Conservation (phyloP, 92 coral and sea anemone genomes). For the Plumapathes pennacea region DNA sequence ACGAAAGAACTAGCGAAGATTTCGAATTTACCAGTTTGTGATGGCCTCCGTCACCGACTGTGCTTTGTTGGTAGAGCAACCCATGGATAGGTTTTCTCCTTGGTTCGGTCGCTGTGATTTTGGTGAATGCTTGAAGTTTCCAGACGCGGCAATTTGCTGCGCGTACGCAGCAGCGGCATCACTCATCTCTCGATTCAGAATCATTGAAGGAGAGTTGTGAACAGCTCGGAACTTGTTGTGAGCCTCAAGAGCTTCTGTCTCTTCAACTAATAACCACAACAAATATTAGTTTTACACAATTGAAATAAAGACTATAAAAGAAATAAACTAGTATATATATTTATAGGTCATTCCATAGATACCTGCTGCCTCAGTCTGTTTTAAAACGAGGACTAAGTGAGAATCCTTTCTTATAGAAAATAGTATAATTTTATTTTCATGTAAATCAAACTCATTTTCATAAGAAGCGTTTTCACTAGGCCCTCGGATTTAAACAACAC, state of each 20-base stretch:
- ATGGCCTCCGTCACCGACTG: conserved; percentile 21
- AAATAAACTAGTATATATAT: too few species aligned
- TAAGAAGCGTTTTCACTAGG: too few species aligned
- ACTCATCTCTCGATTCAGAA: conserved; percentile 62
- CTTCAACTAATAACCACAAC: too few species aligned
- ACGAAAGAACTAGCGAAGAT: background rate
- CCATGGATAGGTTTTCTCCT: conserved; percentile 86
- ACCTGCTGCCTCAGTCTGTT: too few species aligned
- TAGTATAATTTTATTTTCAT: too few species aligned
- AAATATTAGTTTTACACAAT: too few species aligned
- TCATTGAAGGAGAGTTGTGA: conserved; percentile 71
- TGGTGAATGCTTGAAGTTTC: conserved; percentile 57
- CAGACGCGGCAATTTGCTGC: conserved; percentile 51
- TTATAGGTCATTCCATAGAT: too few species aligned
- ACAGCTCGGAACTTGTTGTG: conserved; percentile 78
- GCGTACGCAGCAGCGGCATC: conserved; percentile 73
- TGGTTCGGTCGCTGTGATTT: conserved; percentile 31
- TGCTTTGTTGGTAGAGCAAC: conserved; percentile 27
- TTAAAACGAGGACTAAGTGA: too few species aligned
- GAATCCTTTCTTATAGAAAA: too few species aligned
- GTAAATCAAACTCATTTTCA: too few species aligned
- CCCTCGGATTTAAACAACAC: too few species aligned
- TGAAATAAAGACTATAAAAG: too few species aligned
- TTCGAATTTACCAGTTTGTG: conserved; percentile 5
- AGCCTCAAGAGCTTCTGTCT: conserved; percentile 40